phyloP scores from a whole-genome alignment of 2,888 invertebrate genomes.

The Zeuzera pyrina region DNA sequence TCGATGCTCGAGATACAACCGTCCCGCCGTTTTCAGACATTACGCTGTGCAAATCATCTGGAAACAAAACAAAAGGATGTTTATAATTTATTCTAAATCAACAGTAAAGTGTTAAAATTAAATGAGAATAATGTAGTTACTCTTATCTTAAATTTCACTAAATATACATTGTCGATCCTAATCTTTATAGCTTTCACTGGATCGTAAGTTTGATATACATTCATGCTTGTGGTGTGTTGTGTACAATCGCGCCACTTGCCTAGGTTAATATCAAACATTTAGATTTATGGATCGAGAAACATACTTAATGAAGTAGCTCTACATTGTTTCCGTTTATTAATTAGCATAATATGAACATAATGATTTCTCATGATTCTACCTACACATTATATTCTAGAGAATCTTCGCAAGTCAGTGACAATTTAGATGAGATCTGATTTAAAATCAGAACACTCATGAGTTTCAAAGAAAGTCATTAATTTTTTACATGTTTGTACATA shows the following conservation, averaged over 20 bases:
- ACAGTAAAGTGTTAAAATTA: not conserved
- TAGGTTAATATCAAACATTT: slow-evolving; percentile 40
- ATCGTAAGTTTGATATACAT: slow-evolving; percentile 24
- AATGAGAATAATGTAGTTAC: slow-evolving; percentile 3
- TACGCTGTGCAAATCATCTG: slow-evolving; percentile 47
- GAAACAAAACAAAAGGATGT: slow-evolving; percentile 24
- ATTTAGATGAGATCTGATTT: slow-evolving; percentile 16
- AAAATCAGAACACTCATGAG: slow-evolving; percentile 27
- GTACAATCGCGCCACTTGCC: slow-evolving; percentile 14
- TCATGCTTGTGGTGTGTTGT: slow-evolving; percentile 7
- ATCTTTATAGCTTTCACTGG: slow-evolving; percentile 42
- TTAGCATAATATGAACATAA: slow-evolving; percentile 37
- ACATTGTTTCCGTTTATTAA: slow-evolving; percentile 38
- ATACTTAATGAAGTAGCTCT: slow-evolving; percentile 59
- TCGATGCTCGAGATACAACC: slow-evolving; percentile 61
- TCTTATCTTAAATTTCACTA: slow-evolving; percentile 7
- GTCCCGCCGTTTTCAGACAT: slow-evolving; percentile 67
- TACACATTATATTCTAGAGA: slow-evolving; percentile 3
- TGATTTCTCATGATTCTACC: slow-evolving; percentile 31
- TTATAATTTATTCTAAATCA: not conserved
- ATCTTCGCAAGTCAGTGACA: slow-evolving; percentile 12
- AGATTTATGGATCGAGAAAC: slow-evolving; percentile 65
- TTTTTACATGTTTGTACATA: too few species aligned
- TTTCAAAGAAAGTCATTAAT: too few species aligned
- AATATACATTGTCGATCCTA: slow-evolving; percentile 19